Percentiles rank a stretch among this genome's conserved stretches.
Conservation (phyloP, 1,140 invertebrate genomes). For the Drosophila mauritiana region DNA sequence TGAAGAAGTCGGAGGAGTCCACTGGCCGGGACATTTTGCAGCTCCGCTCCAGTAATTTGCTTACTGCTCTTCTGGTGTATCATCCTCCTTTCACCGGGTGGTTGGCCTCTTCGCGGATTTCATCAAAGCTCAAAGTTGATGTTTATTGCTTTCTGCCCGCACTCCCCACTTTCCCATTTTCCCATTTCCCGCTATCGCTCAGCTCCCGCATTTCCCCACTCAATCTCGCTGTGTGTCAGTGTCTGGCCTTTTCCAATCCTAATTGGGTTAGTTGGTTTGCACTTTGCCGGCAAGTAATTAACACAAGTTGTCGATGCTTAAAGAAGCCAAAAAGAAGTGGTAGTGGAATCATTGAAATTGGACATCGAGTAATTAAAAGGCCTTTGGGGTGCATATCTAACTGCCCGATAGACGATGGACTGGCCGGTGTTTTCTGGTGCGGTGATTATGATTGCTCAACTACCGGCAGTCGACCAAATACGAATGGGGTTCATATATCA, state of each 20-base stretch:
- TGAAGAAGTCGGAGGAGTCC: constrained; percentile 46
- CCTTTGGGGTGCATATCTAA: constrained; percentile 17
- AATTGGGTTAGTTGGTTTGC: constrained; percentile 73
- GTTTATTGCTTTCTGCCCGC: constrained; percentile 39
- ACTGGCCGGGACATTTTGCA: constrained; percentile 21
- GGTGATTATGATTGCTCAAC: constrained; percentile 18
- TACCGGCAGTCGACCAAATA: background rate
- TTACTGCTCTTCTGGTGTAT: constrained; percentile 14
- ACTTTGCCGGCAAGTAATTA: constrained; percentile 61
- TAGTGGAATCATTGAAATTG: constrained; percentile 51
- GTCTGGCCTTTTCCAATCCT: constrained; percentile 52
- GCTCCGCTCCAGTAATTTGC: constrained; percentile 17
- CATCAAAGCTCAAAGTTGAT: constrained; percentile 59
- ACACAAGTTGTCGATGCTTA: constrained; percentile 69
- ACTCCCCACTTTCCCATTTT: constrained; percentile 7
- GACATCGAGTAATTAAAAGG: constrained; percentile 51
- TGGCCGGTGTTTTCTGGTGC: constrained; percentile 2
- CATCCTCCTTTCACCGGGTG: constrained; percentile 4
- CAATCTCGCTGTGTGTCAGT: constrained; percentile 25
- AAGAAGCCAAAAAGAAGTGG: constrained; percentile 46
- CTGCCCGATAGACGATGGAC: background rate
- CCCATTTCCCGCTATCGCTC: background rate
- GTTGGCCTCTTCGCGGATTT: constrained; percentile 42
- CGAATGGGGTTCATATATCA: background rate
- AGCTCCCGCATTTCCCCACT: constrained; percentile 15